Base-by-base conservation (phyloP, 2,797 vertebrate genomes). In the Clarias platycephalus region DNA sequence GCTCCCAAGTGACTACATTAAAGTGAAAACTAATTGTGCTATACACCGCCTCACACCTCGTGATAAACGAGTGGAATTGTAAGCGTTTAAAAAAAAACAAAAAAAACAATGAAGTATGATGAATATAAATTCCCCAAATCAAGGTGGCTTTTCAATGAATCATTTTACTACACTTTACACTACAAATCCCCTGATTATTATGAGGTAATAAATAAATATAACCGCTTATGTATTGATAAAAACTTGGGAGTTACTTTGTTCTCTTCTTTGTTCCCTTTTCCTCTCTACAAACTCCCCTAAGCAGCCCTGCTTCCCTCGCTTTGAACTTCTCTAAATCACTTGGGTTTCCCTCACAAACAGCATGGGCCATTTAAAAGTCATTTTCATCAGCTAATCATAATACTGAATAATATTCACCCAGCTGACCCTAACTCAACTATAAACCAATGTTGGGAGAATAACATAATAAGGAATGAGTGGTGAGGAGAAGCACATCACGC, bases 351-450 rank as follows among this genome's bases (percentile, higher is more conserved):
- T 91, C 87, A 88, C 89, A 90, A 92, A 92, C 86, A 91, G 88
- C 87, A 83, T 87, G 31, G 55, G 34, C 76, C 81, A 84, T 91
- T 87, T 90, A 89, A 92, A 91, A 81, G 87, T 22, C 80, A 93
- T 92, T 92, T 93, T 90, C 88, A 91, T 91, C 84, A 92, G 90
- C 84, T 88, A 89, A 82, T 72, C 75, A 72, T 79, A 83, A 78
- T 72, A 83, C 28, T 37, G 44, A 89, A 92, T 93, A 90, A 90
- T 75, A 85, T 80, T 86, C 12, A 84, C 63, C 44, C 34, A 80
- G 78, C 75, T 82, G 37, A 87, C 84, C 89, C 86, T 49, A 75
- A 86, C 75, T 85, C 89, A 88, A 87, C 31, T 83, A 84, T 90
- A 91, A 91, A 91, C 88, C 84, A 31, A 5, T 58, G 84, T 86